Base-by-base conservation (phyloP, 2,888 invertebrate genomes). In the Euzophera pinguis region DNA sequence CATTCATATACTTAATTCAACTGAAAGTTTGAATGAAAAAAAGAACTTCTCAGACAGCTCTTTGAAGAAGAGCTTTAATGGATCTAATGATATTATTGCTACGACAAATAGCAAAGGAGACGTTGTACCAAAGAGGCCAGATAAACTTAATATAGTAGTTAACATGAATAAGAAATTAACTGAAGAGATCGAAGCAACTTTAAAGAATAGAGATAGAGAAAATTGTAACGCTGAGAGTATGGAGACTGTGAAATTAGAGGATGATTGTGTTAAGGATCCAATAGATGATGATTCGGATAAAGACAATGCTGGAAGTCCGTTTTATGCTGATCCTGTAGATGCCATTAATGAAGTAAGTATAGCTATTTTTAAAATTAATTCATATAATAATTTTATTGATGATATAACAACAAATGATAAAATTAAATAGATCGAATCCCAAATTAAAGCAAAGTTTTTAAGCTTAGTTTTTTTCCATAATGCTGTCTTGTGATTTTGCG, bases 261-360 rank as follows among this genome's bases (percentile, higher is more conserved):
- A 90, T 59, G 84, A 85, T 60, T 71, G 68, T 56, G 63, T 70
- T 5, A 79, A 78, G 56, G 78, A 78, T 54, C 65, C 70, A 17
- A 70, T 75, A 50, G 75, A 71, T 41, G 81, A 81, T 39, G 82
- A 84, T 50, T 78, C 81, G 50, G 90, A 89, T 58, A 85, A 89
- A 57, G 90, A 91, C 56, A 95, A 95, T 62, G 94, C 96, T 73
- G 94, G 94, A 10, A 96, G 96, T 76, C 97, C 97, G 0, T 96
- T 96, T 72, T 97, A 97, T 73, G 96, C 96, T 1, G 97, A 97
- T 80, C 97, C 97, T 27, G 96, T 97, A 9, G 97, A 97, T 84
- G 93, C 96, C 22, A 90, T 97, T 53, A 92, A 93, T 70, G 93
- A 93, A 73, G 90, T 91, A 72, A 66, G 74, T 32, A 32, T 32